Conservation (phyloP, 2,113 vertebrate species). For the Peromyscus californicus region DNA sequence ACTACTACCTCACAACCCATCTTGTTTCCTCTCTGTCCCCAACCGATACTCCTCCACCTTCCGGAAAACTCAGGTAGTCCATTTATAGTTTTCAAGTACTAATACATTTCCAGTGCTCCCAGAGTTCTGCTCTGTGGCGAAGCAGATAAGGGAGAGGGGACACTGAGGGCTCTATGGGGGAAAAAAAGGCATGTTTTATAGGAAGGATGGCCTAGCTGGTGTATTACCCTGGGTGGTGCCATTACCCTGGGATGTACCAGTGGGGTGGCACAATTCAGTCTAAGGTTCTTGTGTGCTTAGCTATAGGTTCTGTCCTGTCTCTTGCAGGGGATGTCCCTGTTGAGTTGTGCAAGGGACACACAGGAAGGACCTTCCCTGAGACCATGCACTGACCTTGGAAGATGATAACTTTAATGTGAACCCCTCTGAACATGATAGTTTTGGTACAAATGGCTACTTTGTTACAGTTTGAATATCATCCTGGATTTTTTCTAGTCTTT, state of each 20-base stretch:
- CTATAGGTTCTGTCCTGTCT: neutral
- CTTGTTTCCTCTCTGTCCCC: neutral
- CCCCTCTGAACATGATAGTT: neutral
- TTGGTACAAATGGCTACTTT: neutral
- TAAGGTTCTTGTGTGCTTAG: neutral
- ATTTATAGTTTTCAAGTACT: neutral
- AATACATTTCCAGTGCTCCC: neutral
- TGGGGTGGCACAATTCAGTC: too few species aligned
- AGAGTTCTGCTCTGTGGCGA: neutral
- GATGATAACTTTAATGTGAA: neutral
- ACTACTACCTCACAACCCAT: neutral
- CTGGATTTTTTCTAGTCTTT: neutral
- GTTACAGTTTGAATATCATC: neutral
- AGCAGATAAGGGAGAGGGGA: neutral
- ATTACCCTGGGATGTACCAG: too few species aligned
- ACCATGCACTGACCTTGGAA: neutral
- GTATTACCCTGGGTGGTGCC: neutral
- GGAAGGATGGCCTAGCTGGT: accelerated
- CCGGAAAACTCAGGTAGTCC: neutral
- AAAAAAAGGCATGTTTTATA: neutral
- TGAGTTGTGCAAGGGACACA: neutral
- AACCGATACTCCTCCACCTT: too few species aligned
- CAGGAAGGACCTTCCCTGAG: neutral
- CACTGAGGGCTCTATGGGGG: neutral
- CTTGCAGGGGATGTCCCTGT: neutral